Conservation (phyloP, 2,888 invertebrate genomes). For the Sialis fuliginosa region DNA sequence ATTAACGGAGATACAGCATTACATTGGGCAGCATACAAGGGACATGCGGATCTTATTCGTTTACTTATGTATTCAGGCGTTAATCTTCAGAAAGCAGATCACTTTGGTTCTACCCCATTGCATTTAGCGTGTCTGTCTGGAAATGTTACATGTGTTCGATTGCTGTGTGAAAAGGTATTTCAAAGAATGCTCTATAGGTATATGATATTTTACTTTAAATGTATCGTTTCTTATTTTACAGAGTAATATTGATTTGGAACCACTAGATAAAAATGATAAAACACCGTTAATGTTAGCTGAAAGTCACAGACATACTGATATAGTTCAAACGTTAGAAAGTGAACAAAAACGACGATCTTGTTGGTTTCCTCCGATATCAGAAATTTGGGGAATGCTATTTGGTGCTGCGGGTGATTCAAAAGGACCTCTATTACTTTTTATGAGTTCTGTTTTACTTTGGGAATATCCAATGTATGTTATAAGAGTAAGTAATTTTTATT, state of each 20-base stretch:
- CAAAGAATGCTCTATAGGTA: too few relatives aligned
- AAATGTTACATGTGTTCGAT: conserved; percentile 67
- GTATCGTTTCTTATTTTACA: conserved; percentile 18
- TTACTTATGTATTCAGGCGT: conserved; percentile 82
- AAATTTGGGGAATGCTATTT: conserved; percentile 76
- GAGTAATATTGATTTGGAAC: conserved; percentile 74
- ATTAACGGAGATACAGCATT: conserved; percentile 86
- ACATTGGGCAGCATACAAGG: conserved; percentile 91
- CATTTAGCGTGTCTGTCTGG: conserved; percentile 82
- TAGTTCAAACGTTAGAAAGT: conserved; percentile 62
- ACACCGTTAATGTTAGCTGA: conserved; percentile 80
- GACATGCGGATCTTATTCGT: conserved; percentile 72
- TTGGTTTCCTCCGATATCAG: conserved; percentile 75
- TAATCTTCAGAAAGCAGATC: conserved; percentile 75
- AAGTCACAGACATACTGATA: conserved; percentile 72
- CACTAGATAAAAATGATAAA: conserved; percentile 80
- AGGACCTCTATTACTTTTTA: conserved; percentile 68
- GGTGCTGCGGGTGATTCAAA: conserved; percentile 85
- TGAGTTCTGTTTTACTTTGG: conserved; percentile 74
- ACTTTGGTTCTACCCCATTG: conserved; percentile 81
- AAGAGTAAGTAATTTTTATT: conserved; percentile 35
- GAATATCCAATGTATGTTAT: conserved; percentile 89
- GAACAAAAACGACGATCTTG: conserved; percentile 62
- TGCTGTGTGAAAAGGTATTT: conserved; percentile 69
- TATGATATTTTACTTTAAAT: background rate